These are phyloP conservation scores for Drosophila murphyi DNA, from an alignment of 1,140 invertebrate genomes.

Conservation along the genomic window DNA sequence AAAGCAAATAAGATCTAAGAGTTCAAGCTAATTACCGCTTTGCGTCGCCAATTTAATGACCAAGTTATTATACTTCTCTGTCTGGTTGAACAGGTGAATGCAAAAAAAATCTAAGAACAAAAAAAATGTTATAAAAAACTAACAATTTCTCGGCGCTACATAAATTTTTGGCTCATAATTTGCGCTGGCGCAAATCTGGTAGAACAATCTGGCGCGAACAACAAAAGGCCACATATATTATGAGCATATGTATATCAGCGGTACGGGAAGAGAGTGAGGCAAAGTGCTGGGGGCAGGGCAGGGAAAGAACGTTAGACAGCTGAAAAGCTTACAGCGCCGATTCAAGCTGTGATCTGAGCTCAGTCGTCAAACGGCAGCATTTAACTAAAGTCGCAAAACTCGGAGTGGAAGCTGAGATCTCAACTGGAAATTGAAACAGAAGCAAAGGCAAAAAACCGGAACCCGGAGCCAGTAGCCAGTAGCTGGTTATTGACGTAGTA, in stretches of 20 bases:
- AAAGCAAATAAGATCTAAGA: background rate
- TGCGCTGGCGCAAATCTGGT: conserved; percentile 48
- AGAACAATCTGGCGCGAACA: conserved; percentile 14
- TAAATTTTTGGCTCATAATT: conserved; percentile 68
- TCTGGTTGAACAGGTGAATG: background rate
- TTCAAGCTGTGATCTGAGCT: conserved; percentile 55
- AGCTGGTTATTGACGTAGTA: background rate
- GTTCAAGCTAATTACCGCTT: background rate
- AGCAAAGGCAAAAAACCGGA: conserved; percentile 12
- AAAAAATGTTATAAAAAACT: background rate
- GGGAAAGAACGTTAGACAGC: conserved; percentile 22
- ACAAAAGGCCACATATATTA: conserved; percentile 66
- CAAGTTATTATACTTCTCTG: conserved; percentile 10
- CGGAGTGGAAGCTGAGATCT: conserved; percentile 44
- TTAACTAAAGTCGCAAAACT: conserved; percentile 68
- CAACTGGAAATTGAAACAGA: conserved; percentile 32
- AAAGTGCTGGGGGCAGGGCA: conserved; percentile 6
- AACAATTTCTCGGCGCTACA: conserved; percentile 31
- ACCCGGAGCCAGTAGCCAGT: too few relatives aligned
- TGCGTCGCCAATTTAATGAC: conserved; percentile 38
- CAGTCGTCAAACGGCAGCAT: conserved; percentile 77
- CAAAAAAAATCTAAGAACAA: too few relatives aligned
- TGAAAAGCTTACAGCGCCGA: conserved; percentile 66
- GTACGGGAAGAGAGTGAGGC: conserved; percentile 1
- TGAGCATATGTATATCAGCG: conserved; percentile 23